Base-by-base conservation (phyloP, 1,140 invertebrate genomes). In the Drosophila bifasciata region DNA sequence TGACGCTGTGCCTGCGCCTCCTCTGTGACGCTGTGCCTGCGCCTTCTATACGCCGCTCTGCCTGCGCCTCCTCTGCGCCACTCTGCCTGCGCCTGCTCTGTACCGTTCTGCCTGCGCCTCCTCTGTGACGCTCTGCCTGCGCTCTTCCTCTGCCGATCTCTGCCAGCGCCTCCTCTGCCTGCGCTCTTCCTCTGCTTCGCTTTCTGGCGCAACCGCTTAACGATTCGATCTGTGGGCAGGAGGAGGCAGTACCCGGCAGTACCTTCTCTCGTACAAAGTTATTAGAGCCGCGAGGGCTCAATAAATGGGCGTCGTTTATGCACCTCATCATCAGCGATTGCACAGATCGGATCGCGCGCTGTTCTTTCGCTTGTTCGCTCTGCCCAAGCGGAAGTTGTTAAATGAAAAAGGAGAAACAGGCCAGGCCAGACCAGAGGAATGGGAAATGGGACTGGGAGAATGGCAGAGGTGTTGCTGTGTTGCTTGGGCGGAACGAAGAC, bases 271-370 rank as follows among this genome's bases (percentile, higher is more conserved):
- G 44, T 50, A 64, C 55, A 21, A 59, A 78, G 74, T 72, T 71
- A 83, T 88, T 83, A 76, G 63, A 72, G 74, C 78, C 83, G 73
- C 83, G 62, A 89, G 84, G 83, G 83, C 79, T 76, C 83, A 79
- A 88, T 89, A 88, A 88, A 88, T 88, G 83, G 84, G 83, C 83
- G 83, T 88, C 83, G 83, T 76, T 88, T 88, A 89, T 88, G 84
- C 84, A 89, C 84, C 83, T 88, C 83, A 77, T 86, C 77, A 85
- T 85, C 81, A 76, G 81, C 76, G 80, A 84, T 86, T 86, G 81
- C 77, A 76, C 72, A 69, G 81, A 85, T 81, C 80, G 77, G 50
- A 67, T 60, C 49, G 56, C 23, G 64, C 61, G 45, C 46, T 58
- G 60, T 69, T 83, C 66, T 64, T 48, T 25, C 39, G 45, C 28